Percentiles rank a stretch among this genome's conserved stretches.
Evolutionary conservation across 2,113 vertebrate genomes (phyloP).

Genomic region (Petaurus breviceps): DNA sequence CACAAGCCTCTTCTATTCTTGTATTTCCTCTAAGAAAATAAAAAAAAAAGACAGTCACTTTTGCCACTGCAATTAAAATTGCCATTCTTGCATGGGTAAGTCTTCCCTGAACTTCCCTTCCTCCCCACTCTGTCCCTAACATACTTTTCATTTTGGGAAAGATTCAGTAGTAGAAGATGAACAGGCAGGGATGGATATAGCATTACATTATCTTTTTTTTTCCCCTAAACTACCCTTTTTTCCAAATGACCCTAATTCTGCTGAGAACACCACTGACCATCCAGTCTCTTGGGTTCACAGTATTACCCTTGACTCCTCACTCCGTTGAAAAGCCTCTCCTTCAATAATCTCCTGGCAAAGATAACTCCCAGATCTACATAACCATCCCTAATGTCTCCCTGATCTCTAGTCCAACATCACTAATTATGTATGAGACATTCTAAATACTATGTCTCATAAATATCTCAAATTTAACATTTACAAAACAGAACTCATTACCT

Average conservation of each 20-base stretch:
- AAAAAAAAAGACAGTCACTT: constrained; percentile 45
- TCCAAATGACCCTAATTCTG: neutral
- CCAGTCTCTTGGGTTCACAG: neutral
- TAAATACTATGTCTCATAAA: too few relatives aligned
- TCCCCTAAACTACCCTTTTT: neutral
- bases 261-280: neutral
- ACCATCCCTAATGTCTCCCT: too few relatives aligned
- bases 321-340: neutral
- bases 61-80: neutral
- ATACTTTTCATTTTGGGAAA: neutral
- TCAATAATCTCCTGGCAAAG: neutral
- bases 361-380: too few relatives aligned
- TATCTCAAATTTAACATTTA: too few relatives aligned
- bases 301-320: neutral
- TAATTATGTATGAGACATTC: too few relatives aligned
- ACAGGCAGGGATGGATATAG: neutral
- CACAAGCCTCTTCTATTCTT: constrained; percentile 97
- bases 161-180: neutral
- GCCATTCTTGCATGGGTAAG: neutral
- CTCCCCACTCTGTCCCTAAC: neutral
- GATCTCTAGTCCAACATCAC: too few relatives aligned
- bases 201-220: neutral
- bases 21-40: constrained; percentile 90
- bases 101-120: neutral
- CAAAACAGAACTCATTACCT: too few relatives aligned